Conservation (phyloP, 2,113 vertebrate genomes). For the Pelmatolapia mariae region DNA sequence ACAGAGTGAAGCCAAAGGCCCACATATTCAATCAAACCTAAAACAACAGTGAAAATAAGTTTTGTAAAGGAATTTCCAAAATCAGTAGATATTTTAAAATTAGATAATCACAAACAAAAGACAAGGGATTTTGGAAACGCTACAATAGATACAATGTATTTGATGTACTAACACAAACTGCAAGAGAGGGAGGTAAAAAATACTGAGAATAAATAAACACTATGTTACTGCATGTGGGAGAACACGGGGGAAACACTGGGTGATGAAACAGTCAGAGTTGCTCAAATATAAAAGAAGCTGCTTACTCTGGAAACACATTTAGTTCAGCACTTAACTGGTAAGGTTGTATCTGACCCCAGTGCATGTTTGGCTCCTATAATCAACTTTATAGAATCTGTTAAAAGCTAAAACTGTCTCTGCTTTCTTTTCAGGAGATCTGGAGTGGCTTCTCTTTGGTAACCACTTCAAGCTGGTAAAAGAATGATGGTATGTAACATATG, state of each 20-base stretch:
- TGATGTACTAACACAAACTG: neutral
- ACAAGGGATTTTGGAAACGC: neutral
- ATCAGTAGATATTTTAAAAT: neutral
- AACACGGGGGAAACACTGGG: neutral
- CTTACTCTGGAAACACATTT: neutral
- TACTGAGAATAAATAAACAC: neutral
- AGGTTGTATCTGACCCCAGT: fast-evolving
- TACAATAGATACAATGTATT: neutral
- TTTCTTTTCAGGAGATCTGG: neutral
- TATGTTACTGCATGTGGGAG: neutral
- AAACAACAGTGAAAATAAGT: neutral
- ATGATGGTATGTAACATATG: neutral
- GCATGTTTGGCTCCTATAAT: neutral
- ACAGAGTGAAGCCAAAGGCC: fast-evolving
- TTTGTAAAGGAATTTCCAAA: neutral
- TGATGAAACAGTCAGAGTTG: neutral
- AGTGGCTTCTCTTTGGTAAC: neutral
- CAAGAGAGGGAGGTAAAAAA: neutral
- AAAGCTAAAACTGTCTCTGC: neutral
- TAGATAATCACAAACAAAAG: neutral
- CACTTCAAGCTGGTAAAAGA: neutral
- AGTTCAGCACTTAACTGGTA: neutral
- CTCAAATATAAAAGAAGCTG: neutral
- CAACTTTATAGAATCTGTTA: neutral
- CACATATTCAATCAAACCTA: neutral